phyloP scores from a whole-genome alignment of 2,888 invertebrate genomes.

The Philhelius pedissequus region DNA sequence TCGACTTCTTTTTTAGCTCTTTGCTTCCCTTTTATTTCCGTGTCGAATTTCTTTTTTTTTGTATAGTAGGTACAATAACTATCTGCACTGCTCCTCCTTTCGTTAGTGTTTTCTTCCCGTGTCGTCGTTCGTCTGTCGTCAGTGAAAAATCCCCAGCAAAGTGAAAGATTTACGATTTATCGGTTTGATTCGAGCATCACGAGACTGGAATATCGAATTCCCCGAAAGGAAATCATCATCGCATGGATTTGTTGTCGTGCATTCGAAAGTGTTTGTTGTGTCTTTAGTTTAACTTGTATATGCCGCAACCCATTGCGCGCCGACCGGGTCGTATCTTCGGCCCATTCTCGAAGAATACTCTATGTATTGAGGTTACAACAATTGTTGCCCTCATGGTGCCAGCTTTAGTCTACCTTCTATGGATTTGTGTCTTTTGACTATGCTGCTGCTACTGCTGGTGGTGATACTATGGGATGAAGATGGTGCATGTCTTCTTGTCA shows the following conservation, averaged over 20 bases:
- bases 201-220: conserved; percentile 70
- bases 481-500: conserved; percentile 64
- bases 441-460: conserved; percentile 13
- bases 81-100: conserved; percentile 27
- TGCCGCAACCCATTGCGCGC: conserved; percentile 1
- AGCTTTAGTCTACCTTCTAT: conserved; percentile 17
- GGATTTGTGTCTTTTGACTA: conserved; percentile 18
- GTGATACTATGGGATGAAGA: conserved; percentile 48
- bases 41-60: conserved; percentile 36
- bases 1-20: conserved; percentile 47
- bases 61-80: no score
- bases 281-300: not conserved
- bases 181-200: conserved; percentile 71
- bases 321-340: conserved; percentile 4
- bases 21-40: conserved; percentile 64
- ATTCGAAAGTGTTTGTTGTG: conserved; percentile 67
- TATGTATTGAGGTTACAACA: conserved; percentile 54
- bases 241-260: conserved; percentile 63
- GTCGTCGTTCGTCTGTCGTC: no score
- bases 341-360: conserved; percentile 12
- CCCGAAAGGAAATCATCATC: conserved; percentile 67
- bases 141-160: conserved; percentile 67
- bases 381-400: conserved; percentile 25
- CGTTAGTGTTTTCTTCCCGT: conserved; percentile 41
- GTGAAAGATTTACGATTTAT: conserved; percentile 72